These are phyloP conservation scores for Pollicipes pollicipes DNA, from an alignment of 1,140 invertebrate genomes.

Conservation along the genomic window DNA sequence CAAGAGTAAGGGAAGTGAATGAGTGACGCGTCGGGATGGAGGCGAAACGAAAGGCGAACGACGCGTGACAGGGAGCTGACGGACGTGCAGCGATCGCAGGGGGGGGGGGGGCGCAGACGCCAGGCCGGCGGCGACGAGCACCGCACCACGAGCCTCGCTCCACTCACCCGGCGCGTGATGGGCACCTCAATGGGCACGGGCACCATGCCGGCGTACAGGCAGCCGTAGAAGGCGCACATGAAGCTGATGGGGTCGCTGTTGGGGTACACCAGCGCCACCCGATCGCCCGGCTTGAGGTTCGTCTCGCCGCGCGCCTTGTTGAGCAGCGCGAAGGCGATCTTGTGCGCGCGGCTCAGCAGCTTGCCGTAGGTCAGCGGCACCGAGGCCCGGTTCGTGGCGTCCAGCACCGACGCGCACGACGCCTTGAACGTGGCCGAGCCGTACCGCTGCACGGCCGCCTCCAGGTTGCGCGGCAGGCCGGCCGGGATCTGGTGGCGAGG, in stretches of 20 bases:
- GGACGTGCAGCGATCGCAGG: no score
- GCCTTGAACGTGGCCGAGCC: conserved; percentile 95
- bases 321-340: conserved; percentile 89
- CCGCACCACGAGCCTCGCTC: no score
- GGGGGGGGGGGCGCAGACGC: no score
- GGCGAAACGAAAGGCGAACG: no score
- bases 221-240: conserved; percentile 95
- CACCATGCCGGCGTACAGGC: conserved; percentile 89
- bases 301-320: conserved; percentile 73
- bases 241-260: conserved; percentile 98
- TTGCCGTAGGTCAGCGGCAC: conserved; percentile 92
- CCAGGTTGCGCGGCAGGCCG: conserved; percentile 79
- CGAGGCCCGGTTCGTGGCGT: conserved; percentile 88
- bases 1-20: no score
- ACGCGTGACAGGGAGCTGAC: no score
- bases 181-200: conserved; percentile 98
- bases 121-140: no score
- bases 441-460: conserved; percentile 87
- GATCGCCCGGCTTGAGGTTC: conserved; percentile 76
- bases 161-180: conserved; percentile 46
- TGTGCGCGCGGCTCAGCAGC: conserved; percentile 81
- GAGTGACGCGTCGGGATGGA: no score
- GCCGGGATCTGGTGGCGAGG: conserved; percentile 47
- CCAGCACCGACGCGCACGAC: conserved; percentile 84
- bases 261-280: conserved; percentile 92